These are phyloP conservation scores for Aspidiotus destructor DNA, from an alignment of 2,888 invertebrate genomes.

Conservation along the genomic window DNA sequence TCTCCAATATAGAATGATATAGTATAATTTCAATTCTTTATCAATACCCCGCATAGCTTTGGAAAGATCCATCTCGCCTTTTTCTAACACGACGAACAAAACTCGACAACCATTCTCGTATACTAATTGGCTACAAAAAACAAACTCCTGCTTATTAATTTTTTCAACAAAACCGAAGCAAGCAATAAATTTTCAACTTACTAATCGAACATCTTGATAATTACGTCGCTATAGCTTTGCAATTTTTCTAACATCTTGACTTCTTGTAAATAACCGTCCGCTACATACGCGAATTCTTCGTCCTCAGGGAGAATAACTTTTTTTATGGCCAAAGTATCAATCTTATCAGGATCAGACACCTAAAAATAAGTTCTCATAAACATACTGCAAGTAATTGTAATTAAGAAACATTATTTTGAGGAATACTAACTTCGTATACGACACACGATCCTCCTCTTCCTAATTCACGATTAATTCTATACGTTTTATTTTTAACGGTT, in stretches of 20 bases:
- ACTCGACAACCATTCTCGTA: slow-evolving; percentile 44
- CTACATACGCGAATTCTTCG: slow-evolving; percentile 46
- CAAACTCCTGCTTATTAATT: background rate
- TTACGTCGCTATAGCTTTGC: slow-evolving; percentile 71
- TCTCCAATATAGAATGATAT: slow-evolving; percentile 81
- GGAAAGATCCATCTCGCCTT: slow-evolving; percentile 81
- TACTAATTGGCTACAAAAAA: slow-evolving; percentile 16
- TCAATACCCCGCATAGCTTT: slow-evolving; percentile 56
- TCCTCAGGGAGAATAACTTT: slow-evolving; percentile 67
- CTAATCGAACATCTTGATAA: slow-evolving; percentile 60
- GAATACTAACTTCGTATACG: slow-evolving; percentile 48
- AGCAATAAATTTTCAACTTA: slow-evolving; percentile 47
- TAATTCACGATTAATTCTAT: slow-evolving; percentile 61
- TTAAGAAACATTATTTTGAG: background rate
- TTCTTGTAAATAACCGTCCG: slow-evolving; percentile 79
- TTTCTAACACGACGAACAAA: slow-evolving; percentile 82
- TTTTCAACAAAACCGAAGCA: background rate
- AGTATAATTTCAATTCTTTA: slow-evolving; percentile 49
- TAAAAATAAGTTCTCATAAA: slow-evolving; percentile 17
- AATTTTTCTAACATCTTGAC: slow-evolving; percentile 69
- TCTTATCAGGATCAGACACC: slow-evolving; percentile 49
- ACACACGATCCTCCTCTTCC: slow-evolving; percentile 87
- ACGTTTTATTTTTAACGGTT: slow-evolving; percentile 60
- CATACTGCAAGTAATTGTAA: background rate
- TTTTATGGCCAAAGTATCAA: slow-evolving; percentile 63